These are phyloP conservation scores for Drosophila anceps DNA, from an alignment of 2,888 invertebrate species.

Conservation along the genomic window DNA sequence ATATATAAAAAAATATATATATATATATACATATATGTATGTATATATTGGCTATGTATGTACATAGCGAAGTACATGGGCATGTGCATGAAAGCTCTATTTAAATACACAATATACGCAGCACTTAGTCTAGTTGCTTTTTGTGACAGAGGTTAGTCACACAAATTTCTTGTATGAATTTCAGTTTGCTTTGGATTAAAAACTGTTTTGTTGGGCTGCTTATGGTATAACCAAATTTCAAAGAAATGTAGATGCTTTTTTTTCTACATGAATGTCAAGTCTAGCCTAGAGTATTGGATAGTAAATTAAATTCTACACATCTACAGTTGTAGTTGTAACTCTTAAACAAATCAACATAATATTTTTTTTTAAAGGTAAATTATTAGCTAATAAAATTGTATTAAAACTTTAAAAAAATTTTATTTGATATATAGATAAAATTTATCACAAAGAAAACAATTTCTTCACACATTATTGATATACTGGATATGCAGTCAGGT, in stretches of 20 bases:
- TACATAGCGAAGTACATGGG: background rate
- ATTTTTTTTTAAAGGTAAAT: too few species aligned
- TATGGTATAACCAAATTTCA: background rate
- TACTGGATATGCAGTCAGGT: too few species aligned
- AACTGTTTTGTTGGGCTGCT: background rate
- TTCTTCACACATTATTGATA: too few species aligned
- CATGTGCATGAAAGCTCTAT: background rate
- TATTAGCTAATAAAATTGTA: too few species aligned
- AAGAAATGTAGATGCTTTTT: background rate
- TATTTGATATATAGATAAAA: too few species aligned
- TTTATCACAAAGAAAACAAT: too few species aligned
- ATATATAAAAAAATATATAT: background rate
- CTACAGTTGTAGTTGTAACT: too few species aligned
- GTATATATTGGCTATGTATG: background rate
- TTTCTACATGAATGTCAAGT: background rate
- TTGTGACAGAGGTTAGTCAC: constrained; percentile 1
- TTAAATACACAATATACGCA: background rate
- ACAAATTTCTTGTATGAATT: background rate
- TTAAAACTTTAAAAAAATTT: too few species aligned
- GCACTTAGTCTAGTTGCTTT: background rate
- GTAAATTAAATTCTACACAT: too few species aligned
- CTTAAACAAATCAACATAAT: too few species aligned
- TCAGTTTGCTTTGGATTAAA: background rate
- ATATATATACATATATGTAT: background rate
- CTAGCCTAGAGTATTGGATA: too few species aligned